These are phyloP conservation scores for Drosophila tani DNA, from an alignment of 1,140 invertebrate genomes.

Conservation along the genomic window DNA sequence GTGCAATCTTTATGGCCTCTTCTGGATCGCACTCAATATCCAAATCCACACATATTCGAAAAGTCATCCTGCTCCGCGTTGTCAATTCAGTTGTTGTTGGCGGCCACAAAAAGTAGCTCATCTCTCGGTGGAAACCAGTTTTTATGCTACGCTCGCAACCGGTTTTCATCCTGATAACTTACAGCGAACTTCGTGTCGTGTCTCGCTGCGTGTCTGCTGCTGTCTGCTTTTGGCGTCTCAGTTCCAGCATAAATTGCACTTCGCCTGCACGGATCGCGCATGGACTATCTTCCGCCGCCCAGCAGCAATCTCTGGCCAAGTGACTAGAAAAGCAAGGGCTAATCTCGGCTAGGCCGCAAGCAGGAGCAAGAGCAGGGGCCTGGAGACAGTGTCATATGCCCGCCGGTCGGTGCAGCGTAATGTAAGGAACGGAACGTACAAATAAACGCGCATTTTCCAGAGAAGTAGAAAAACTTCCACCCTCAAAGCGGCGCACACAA, in stretches of 20 bases:
- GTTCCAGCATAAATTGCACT: conserved; percentile 62
- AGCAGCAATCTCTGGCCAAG: conserved; percentile 12
- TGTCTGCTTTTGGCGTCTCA: conserved; percentile 43
- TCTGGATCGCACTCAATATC: conserved; percentile 17
- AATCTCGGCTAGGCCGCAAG: conserved; percentile 20
- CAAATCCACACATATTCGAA: conserved; percentile 49
- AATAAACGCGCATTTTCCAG: conserved; percentile 83
- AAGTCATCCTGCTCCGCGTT: conserved; percentile 51
- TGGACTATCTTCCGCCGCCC: conserved; percentile 7
- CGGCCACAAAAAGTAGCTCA: conserved; percentile 58
- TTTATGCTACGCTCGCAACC: conserved; percentile 58
- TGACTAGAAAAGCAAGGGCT: conserved; percentile 14
- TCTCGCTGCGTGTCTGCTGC: conserved; percentile 48
- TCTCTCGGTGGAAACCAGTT: conserved; percentile 60
- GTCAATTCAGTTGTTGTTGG: conserved; percentile 48
- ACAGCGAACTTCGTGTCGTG: conserved; percentile 56
- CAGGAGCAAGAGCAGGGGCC: conserved; percentile 25
- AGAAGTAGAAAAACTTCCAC: conserved; percentile 84
- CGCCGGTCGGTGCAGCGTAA: conserved; percentile 58
- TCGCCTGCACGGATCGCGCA: conserved; percentile 51
- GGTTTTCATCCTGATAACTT: conserved; percentile 64
- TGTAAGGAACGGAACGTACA: conserved; percentile 72
- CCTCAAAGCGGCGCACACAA: conserved; percentile 75
- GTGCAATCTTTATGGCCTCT: conserved; percentile 26
- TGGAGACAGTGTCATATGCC: conserved; percentile 57